Conservation (phyloP, 2,797 vertebrate species). For the Cuniculus paca region DNA sequence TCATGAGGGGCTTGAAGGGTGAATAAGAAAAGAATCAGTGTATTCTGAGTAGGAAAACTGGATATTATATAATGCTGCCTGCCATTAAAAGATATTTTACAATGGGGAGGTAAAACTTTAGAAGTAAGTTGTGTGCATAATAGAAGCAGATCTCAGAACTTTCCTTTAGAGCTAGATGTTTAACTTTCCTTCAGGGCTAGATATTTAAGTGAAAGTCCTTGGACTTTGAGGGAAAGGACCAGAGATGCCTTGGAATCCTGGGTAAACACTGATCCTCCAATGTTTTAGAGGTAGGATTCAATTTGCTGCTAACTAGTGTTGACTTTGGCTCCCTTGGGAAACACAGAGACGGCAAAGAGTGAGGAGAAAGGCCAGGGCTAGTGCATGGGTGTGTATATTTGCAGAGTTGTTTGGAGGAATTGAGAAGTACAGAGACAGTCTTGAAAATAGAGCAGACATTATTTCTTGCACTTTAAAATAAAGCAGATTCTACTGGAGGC, state of each 20-base stretch:
- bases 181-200: background rate
- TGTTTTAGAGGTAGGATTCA: background rate
- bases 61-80: background rate
- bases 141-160: constrained; percentile 36
- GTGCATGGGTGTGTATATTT: background rate
- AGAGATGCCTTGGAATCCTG: background rate
- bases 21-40: background rate
- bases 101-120: background rate
- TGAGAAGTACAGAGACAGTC: background rate
- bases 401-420: background rate
- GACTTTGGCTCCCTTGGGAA: constrained; percentile 41
- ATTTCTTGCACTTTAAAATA: constrained; percentile 55
- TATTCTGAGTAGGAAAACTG: background rate
- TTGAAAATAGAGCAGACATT: constrained; percentile 50
- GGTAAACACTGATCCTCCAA: background rate
- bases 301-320: constrained; percentile 34
- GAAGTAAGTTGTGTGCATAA: background rate
- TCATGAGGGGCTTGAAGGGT: background rate
- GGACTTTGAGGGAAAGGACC: background rate
- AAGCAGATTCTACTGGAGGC: constrained; percentile 41
- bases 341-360: background rate
- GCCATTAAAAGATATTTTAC: background rate
- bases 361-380: background rate
- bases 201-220: background rate
- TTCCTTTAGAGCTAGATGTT: background rate